Percentiles rank a stretch among this genome's conserved stretches.
Conservation (phyloP, 2,113 vertebrate genomes). For the Trachemys scripta region DNA sequence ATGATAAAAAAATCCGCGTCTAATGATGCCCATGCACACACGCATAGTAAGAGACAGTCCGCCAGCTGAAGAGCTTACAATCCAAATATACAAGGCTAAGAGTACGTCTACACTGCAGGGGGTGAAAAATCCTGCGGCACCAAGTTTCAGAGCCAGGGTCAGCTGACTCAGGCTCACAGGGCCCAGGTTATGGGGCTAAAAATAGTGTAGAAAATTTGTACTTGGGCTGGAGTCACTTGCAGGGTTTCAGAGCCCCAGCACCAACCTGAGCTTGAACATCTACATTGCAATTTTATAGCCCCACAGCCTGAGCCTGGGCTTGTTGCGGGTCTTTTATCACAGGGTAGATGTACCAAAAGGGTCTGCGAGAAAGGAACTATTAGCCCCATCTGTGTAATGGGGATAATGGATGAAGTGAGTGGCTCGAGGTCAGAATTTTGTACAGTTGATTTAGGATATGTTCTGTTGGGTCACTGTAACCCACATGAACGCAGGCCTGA, state of each 20-base stretch:
- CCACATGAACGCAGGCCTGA: neutral
- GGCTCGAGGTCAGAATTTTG: neutral
- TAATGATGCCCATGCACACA: neutral
- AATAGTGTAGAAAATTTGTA: neutral
- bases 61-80: neutral
- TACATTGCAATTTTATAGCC: neutral
- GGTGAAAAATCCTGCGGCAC: fast-evolving
- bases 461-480: neutral
- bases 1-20: neutral
- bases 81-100: neutral
- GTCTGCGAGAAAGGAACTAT: no score
- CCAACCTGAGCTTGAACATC: neutral
- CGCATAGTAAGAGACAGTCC: neutral
- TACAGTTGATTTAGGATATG: neutral
- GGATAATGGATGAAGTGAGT: neutral
- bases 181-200: neutral
- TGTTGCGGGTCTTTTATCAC: no score
- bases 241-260: neutral
- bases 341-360: no score
- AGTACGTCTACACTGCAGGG: neutral
- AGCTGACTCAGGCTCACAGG: neutral
- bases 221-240: neutral
- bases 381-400: neutral
- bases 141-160: neutral
- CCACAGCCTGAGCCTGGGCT: neutral